A percentile compares a stretch with the other conserved stretches of the same genome.
These are phyloP conservation scores for Hydrozoanthus gracilis DNA, from an alignment of 92 coral and sea anemone species.

Conservation along the genomic window DNA sequence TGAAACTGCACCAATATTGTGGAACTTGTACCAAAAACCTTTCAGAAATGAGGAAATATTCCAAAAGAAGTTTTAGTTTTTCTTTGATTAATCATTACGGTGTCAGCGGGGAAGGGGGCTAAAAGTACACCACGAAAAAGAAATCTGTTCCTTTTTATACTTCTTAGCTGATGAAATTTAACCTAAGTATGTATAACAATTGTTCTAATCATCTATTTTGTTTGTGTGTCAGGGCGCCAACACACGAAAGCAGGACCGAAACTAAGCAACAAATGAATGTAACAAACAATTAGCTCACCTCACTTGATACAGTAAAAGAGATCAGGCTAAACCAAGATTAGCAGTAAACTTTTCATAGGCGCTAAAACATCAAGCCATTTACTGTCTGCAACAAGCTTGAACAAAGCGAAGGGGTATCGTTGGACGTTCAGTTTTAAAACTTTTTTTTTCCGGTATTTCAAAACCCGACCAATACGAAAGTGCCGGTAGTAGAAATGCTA, in stretches of 20 bases:
- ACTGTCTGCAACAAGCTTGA: not conserved
- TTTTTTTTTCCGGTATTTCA: not conserved
- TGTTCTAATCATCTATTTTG: not conserved
- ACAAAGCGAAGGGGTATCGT: not conserved
- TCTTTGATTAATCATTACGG: not conserved
- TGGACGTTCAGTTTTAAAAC: not conserved
- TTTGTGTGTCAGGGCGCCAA: not conserved
- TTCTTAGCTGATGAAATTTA: not conserved
- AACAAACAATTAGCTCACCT: not conserved
- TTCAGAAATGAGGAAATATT: too few species aligned
- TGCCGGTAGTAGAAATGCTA: too few species aligned
- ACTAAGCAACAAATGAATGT: not conserved
- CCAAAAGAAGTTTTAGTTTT: not conserved
- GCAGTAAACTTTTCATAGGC: not conserved
- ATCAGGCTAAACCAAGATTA: not conserved
- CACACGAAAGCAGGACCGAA: not conserved
- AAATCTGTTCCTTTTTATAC: not conserved
- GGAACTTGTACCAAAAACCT: too few species aligned
- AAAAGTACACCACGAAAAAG: not conserved
- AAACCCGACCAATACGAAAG: not conserved
- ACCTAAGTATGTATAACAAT: not conserved
- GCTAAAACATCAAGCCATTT: not conserved
- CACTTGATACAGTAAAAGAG: not conserved
- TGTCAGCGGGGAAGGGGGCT: not conserved
- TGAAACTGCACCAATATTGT: too few species aligned